These are phyloP conservation scores for Nothocercus nigrocapillus DNA, from an alignment of 2,113 vertebrate species.

Conservation along the genomic window DNA sequence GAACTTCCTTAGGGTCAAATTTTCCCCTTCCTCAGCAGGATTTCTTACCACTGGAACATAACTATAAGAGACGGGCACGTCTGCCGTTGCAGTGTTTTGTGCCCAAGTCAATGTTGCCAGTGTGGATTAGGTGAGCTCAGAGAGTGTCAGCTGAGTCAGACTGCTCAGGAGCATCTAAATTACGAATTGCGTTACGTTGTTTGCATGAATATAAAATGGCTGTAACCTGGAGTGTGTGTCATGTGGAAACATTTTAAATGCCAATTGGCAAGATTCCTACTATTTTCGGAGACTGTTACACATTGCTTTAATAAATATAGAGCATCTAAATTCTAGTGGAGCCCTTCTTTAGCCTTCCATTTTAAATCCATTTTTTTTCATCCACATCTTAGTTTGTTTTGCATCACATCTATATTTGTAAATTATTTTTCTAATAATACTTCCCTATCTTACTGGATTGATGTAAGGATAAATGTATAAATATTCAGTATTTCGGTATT, in stretches of 20 bases:
- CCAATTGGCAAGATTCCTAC: not conserved
- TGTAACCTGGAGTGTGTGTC: accelerated
- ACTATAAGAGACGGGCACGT: not conserved
- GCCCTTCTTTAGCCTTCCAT: not conserved
- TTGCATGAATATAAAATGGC: not conserved
- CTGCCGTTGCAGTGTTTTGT: not conserved
- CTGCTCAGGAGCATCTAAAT: not conserved
- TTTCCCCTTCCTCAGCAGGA: not conserved
- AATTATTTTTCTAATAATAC: not conserved
- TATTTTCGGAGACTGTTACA: not conserved
- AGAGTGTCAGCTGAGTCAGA: not conserved
- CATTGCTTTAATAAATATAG: not conserved
- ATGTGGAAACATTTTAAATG: not conserved
- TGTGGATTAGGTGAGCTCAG: not conserved
- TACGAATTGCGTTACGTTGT: not conserved
- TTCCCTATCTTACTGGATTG: not conserved
- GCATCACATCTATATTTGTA: not conserved
- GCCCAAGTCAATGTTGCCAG: not conserved
- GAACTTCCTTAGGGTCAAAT: not conserved
- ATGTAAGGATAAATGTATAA: not conserved
- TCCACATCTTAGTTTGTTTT: not conserved
- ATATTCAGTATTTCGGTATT: not conserved
- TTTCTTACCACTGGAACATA: not conserved
- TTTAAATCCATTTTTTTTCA: not conserved
- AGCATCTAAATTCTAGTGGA: not conserved